Evolutionary conservation across 53 echinoderm and acorn worm species (phyloP), one percentile per base, ranked within the genome.

Genomic region (Holothuria scabra): DNA sequence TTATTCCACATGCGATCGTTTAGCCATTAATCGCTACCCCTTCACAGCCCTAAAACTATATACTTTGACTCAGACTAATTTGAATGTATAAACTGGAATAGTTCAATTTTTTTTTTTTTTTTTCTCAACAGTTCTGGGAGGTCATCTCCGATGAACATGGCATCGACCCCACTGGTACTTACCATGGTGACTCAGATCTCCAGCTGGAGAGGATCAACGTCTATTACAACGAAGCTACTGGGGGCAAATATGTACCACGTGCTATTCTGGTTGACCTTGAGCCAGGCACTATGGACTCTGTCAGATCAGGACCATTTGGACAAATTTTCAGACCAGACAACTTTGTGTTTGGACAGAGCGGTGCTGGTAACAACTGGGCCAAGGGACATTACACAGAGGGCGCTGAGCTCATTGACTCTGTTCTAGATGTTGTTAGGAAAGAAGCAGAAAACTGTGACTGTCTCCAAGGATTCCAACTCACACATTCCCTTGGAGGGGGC

Each of bases 341-440:
- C 93, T 95, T 93, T 72, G 95, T 95, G 20, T 96, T 93, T 69
- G 96, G 96, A 67, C 91, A 96, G 86, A 93, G 93, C 41, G 96
- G 96, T 61, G 93, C 96, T 60, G 96, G 96, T 28, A 96, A 96
- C 86, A 91, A 94, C 84, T 94, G 97, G 97, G 93, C 93, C 28
- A 93, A 95, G 74, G 95, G 95, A 25, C 95, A 95, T 67, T 95
- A 93, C 90, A 95, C 96, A 67, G 95, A 95, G 89, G 95, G 95
- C n/a, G 95, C 95, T 71, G 95, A 95, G 75, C 95, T 95, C 30
- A 90, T 95, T 0, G 95, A 95, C 44, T 84, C 93, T 20, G 95
- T 95, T 24, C 64, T 93, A 22, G 95, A 95, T 68, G 95, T 95
- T 41, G 95, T 95, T 10, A 75, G 95, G 12, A 93, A 93, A 69